Conservation (phyloP, 2,113 vertebrate genomes). For the Lepus europaeus region DNA sequence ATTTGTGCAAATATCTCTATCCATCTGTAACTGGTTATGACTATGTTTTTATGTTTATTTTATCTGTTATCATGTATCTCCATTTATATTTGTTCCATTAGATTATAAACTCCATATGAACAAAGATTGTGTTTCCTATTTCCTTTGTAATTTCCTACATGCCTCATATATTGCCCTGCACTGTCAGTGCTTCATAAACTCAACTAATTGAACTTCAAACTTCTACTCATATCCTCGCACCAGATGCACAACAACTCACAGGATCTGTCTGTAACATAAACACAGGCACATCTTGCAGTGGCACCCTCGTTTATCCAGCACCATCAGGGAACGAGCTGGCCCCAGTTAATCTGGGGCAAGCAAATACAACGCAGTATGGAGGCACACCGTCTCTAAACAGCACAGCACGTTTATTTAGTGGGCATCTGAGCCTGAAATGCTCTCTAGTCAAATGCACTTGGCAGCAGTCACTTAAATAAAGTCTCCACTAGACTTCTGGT, state of each 20-base stretch:
- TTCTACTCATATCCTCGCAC: slow-evolving; percentile 68
- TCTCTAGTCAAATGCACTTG: not conserved
- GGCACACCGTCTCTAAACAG: not conserved
- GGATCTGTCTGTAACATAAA: slow-evolving; percentile 54
- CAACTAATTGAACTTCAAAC: slow-evolving; percentile 82
- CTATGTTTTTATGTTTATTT: slow-evolving; percentile 82
- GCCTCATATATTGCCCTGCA: slow-evolving; percentile 78
- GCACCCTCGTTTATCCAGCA: not conserved
- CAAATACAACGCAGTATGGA: not conserved
- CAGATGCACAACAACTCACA: slow-evolving; percentile 67
- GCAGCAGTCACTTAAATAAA: slow-evolving; percentile 17
- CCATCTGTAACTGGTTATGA: slow-evolving; percentile 83
- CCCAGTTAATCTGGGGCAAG: slow-evolving; percentile 17
- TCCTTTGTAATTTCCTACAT: slow-evolving; percentile 82
- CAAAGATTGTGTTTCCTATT: slow-evolving; percentile 80
- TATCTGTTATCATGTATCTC: slow-evolving; percentile 82
- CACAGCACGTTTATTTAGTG: not conserved
- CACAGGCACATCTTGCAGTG: not conserved
- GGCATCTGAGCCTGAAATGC: slow-evolving; percentile 28
- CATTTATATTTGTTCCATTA: slow-evolving; percentile 82
- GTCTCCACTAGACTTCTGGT: slow-evolving; percentile 6
- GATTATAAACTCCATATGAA: slow-evolving; percentile 83
- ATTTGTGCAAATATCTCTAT: slow-evolving; percentile 77
- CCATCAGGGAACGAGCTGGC: not conserved
- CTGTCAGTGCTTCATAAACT: slow-evolving; percentile 83